phyloP scores from a whole-genome alignment of 2,113 vertebrate species.

The Nicator chloris region DNA sequence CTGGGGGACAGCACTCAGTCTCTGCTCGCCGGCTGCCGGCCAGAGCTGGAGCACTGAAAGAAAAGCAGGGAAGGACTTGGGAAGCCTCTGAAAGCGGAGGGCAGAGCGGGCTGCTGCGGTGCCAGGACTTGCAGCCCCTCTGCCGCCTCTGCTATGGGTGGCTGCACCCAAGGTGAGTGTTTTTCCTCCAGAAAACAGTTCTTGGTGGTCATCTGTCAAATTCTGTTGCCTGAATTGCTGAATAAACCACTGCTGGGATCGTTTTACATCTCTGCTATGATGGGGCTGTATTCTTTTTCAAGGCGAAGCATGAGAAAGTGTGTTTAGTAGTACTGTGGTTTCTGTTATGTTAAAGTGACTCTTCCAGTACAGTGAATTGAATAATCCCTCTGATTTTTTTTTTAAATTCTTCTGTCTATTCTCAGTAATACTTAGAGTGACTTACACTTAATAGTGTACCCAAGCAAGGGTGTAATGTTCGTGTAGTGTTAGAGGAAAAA shows the following conservation, averaged over 20 bases:
- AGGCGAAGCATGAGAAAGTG: not conserved
- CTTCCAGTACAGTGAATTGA: not conserved
- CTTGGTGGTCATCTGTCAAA: conserved; percentile 7
- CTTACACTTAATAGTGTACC: not conserved
- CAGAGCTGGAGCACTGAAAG: not conserved
- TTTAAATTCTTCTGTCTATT: not conserved
- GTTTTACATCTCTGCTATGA: not conserved
- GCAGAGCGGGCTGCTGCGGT: not conserved
- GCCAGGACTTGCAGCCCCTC: not conserved
- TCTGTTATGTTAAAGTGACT: not conserved
- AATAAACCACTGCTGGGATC: not conserved
- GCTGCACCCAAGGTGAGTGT: not conserved
- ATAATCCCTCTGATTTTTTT: not conserved
- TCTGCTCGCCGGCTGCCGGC: not conserved
- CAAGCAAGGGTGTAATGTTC: not conserved
- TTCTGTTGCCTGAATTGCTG: not conserved
- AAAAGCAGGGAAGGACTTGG: not conserved
- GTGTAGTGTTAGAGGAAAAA: not conserved
- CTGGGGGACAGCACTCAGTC: not conserved
- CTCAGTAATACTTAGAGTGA: not conserved
- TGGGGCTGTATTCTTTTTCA: not conserved
- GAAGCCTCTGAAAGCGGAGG: not conserved
- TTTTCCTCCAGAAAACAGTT: conserved; percentile 10
- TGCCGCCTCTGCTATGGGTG: not conserved
- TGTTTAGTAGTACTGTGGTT: not conserved